Percentiles rank a stretch among this genome's conserved stretches.
Conservation (phyloP, 1,140 invertebrate species). For the Neodiprion virginianus region DNA sequence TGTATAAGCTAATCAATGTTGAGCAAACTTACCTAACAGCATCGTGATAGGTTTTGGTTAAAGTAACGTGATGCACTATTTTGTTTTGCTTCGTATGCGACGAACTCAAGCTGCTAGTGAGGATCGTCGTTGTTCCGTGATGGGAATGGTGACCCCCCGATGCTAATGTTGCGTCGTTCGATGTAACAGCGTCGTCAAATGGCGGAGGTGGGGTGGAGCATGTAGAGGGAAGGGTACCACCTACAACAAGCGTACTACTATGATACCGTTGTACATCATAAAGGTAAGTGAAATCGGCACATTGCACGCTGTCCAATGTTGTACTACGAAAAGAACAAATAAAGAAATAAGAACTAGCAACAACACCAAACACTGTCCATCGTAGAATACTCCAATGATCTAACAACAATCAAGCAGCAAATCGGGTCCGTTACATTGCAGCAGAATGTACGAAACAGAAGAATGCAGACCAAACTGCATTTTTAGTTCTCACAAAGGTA, state of each 20-base stretch:
- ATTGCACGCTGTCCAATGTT: neutral
- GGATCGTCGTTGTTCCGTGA: slow-evolving; percentile 41
- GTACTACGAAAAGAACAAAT: neutral
- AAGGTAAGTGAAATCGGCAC: neutral
- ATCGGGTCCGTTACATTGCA: too few species aligned
- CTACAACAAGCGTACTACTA: slow-evolving; percentile 59
- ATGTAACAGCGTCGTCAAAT: slow-evolving; percentile 78
- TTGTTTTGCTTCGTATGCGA: slow-evolving; percentile 52
- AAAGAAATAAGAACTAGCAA: too few species aligned
- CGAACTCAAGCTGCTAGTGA: slow-evolving; percentile 45
- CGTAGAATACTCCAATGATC: too few species aligned
- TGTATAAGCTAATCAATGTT: slow-evolving; percentile 24
- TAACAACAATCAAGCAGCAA: too few species aligned
- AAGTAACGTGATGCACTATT: slow-evolving; percentile 55
- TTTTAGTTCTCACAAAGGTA: too few species aligned
- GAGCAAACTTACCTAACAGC: slow-evolving; percentile 51
- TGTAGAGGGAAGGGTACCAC: slow-evolving; percentile 67
- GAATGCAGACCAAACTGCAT: too few species aligned
- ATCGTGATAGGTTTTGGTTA: slow-evolving; percentile 55
- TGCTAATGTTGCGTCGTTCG: slow-evolving; percentile 60
- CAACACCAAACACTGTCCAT: too few species aligned
- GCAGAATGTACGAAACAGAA: too few species aligned
- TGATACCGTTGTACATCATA: slow-evolving; percentile 35
- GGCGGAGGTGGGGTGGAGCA: slow-evolving; percentile 89
- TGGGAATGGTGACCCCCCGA: slow-evolving; percentile 53